Percentiles rank a stretch among this genome's conserved stretches.
Evolutionary conservation across 2,888 invertebrate species (phyloP).

Genomic region (Netelia inedita): DNA sequence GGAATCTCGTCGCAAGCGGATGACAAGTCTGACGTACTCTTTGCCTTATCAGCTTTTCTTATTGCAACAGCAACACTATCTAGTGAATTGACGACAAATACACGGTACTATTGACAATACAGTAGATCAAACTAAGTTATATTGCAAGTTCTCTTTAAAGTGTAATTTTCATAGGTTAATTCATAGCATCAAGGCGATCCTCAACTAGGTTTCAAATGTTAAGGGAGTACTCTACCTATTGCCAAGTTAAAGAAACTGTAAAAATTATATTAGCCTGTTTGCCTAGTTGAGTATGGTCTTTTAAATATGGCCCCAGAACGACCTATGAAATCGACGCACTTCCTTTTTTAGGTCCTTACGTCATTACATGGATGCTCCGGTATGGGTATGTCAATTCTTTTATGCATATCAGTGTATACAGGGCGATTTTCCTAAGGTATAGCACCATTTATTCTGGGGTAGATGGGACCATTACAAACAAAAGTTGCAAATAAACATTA

Average conservation of each 20-base stretch:
- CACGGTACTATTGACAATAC: neutral
- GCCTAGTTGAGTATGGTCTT: too few relatives aligned
- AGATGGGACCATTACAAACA: too few relatives aligned
- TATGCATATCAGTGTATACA: slow-evolving; percentile 3
- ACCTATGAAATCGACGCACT: too few relatives aligned
- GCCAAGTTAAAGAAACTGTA: slow-evolving; percentile 3
- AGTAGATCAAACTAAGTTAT: slow-evolving; percentile 10
- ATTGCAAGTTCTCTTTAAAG: slow-evolving; percentile 7
- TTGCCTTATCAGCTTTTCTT: slow-evolving; percentile 17
- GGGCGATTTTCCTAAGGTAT: too few relatives aligned
- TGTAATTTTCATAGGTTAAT: neutral
- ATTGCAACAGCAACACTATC: slow-evolving; percentile 7
- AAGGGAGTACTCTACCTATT: slow-evolving; percentile 19
- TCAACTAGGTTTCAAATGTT: slow-evolving; percentile 10
- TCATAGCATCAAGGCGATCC: slow-evolving; percentile 17
- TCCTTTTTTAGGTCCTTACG: slow-evolving; percentile 3
- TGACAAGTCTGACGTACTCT: slow-evolving; percentile 19
- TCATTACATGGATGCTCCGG: neutral
- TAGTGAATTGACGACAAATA: neutral
- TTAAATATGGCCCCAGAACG: too few relatives aligned
- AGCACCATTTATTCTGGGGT: too few relatives aligned
- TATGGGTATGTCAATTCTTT: neutral
- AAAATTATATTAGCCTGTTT: too few relatives aligned
- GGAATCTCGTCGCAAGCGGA: slow-evolving; percentile 5
- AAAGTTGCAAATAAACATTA: too few relatives aligned